Conservation (phyloP, 2,888 invertebrate species). For the Drosophila maculinotata region DNA sequence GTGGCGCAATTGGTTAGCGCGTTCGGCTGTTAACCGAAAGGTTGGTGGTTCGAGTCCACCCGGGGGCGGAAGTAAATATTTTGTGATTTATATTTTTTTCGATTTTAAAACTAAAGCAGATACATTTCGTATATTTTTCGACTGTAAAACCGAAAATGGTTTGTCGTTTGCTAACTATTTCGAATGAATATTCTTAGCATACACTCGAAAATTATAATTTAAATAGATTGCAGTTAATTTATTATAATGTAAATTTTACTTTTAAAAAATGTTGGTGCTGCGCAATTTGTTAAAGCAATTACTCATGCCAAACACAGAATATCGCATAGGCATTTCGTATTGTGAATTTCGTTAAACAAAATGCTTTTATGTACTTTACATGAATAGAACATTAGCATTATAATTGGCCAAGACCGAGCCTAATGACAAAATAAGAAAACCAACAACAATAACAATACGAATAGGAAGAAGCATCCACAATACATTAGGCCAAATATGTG, state of each 20-base stretch:
- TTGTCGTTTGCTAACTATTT: too few relatives aligned
- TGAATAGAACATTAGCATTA: constrained; percentile 71
- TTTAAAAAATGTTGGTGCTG: constrained; percentile 13
- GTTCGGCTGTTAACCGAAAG: constrained; percentile 99
- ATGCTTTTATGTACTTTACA: constrained; percentile 54
- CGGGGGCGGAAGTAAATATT: constrained; percentile 89
- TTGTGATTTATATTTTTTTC: background rate
- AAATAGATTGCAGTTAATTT: too few relatives aligned
- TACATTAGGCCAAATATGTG: constrained; percentile 20
- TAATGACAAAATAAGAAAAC: constrained; percentile 23
- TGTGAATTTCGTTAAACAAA: constrained; percentile 48
- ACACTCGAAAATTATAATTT: too few relatives aligned
- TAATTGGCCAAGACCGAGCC: constrained; percentile 35
- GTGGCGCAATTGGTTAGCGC: constrained; percentile 99
- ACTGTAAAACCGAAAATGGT: too few relatives aligned
- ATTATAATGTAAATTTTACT: background rate
- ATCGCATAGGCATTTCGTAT: constrained; percentile 35
- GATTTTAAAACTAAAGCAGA: too few relatives aligned
- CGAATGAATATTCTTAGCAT: too few relatives aligned
- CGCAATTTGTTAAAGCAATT: constrained; percentile 59
- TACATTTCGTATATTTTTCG: too few relatives aligned
- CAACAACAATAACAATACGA: constrained; percentile 19
- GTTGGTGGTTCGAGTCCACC: constrained; percentile 99
- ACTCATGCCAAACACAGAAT: constrained; percentile 63
- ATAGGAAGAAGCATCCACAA: constrained; percentile 23